Base-by-base conservation (phyloP, 2,888 invertebrate species). In the Eristalis intricaria region DNA sequence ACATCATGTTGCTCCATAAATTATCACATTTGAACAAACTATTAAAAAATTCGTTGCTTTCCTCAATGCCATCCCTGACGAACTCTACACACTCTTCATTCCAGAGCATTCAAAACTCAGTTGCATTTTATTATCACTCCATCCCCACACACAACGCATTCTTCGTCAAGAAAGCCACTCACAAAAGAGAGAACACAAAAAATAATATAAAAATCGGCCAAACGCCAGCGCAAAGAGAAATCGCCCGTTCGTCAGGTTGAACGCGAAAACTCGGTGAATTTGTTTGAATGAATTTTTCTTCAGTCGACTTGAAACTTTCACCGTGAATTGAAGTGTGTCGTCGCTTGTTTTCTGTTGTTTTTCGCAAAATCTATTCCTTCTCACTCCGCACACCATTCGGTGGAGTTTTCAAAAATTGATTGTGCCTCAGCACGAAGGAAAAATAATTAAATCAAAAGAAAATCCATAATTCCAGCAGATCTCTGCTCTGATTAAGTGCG, bases 291-390 rank as follows among this genome's bases (percentile, higher is more conserved):
- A 76, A 74, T 70, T 38, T 38, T 38, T 74, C 75, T 68, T 75
- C 87, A 87, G 87, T 87, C 84, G 71, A 87, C 56, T 84, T 76
- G 43, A 69, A 87, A 84, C 87, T 87, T 87, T 87, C 86, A 78
- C 86, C 71, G 86, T 66, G 61, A 11, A 29, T 60, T 43, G 74
- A 15, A 63, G 70, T 68, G 65, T 35, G 68, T 66, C 43, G 61
- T 35, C 26, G 60, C 50, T 56, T 38, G 75, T 63, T 74, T 60
- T 35, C 56, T 60, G 35, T 60, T 60, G 13, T 66, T 19, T 76
- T 56, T 32, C 29, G 35, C 11, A 80, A 32, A 77, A 56, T 76
- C 50, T 50, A 50, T 7, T 50, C 19, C 50, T 19, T 50, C 26
- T 26, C n/a, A n/a, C 69, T 77, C 38, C 38, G 50, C 66, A 56